phyloP scores from a whole-genome alignment of 1,140 invertebrate species.

The Stegodyphus mimosarum region DNA sequence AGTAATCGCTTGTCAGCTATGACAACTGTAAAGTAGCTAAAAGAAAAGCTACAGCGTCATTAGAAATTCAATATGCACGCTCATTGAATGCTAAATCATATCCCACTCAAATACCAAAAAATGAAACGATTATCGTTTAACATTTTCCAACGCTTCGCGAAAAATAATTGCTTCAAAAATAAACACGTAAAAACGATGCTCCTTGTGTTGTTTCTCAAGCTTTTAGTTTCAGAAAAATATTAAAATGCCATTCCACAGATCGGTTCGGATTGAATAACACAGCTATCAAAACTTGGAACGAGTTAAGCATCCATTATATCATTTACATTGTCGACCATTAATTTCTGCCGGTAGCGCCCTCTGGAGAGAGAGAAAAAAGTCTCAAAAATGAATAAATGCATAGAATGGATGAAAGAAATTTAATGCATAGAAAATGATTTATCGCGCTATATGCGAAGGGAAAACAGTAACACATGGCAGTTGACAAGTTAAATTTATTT shows the following conservation, averaged over 20 bases:
- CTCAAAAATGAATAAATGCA: conserved; percentile 28
- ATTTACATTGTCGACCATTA: conserved; percentile 46
- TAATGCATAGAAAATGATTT: conserved; percentile 45
- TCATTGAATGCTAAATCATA: too few relatives aligned
- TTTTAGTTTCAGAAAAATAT: neutral
- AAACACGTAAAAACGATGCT: too few relatives aligned
- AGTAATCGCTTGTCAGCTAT: too few relatives aligned
- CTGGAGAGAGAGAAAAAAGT: conserved; percentile 15
- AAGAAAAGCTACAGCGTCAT: too few relatives aligned
- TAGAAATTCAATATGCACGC: too few relatives aligned
- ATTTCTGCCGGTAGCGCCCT: conserved; percentile 17
- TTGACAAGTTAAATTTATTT: conserved; percentile 50
- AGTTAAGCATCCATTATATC: conserved; percentile 43
- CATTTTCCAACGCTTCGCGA: neutral
- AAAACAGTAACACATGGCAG: conserved; percentile 50
- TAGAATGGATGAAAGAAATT: conserved; percentile 22
- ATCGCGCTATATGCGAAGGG: conserved; percentile 28
- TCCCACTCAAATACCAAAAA: too few relatives aligned
- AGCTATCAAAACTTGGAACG: conserved; percentile 37
- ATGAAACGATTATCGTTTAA: neutral
- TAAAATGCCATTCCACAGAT: conserved; percentile 10
- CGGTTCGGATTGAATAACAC: conserved; percentile 40
- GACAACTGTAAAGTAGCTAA: too few relatives aligned
- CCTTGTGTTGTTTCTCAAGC: too few relatives aligned
- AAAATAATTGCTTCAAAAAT: too few relatives aligned